Evolutionary conservation across 1,140 invertebrate species (phyloP), one percentile per base, ranked within the genome.

Genomic region (Cydia splendana): DNA sequence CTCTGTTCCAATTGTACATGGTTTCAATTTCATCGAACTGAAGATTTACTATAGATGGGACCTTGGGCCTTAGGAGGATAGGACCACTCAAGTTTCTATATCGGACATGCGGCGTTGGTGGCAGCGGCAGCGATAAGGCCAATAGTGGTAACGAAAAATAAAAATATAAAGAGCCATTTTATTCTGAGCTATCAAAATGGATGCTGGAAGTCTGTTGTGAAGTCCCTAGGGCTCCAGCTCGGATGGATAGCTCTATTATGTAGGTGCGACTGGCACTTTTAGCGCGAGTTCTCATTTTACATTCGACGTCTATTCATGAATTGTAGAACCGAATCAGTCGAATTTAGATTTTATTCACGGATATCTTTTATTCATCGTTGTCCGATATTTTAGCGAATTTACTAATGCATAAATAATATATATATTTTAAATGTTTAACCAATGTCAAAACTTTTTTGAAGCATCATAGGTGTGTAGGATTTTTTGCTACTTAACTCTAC

Each of bases 41-140:
- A 24, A 24, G 2, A 24, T 24, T 24, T 24, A 24, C 24, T 24
- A 24, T 24, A 24, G 24, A 2, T 24, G 24, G 24, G 24, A 24
- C 24, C 24, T 1, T 24, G 24, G 24, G 24, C 24, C 24, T 24
- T 24, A 24, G 24, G 24, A 24, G 24, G 24, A 24, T 30, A 30
- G 30, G 30, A 30, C 4, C 76, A 81, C 81, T 85, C 82, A 81
- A 88, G 82, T 80, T 84, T 85, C 82, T 84, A 87, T 86, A 87
- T 89, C 84, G 79, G 77, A 80, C 74, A 51, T 76, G 74, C 79
- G 77, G 80, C 85, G 86, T 87, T 85, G 86, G 88, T 85, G 87
- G 83, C 77, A 42, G 7, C 78, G 87, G 83, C 77, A 42, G 7
- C 78, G 84, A 87, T 88, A 84, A 87, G 84, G 81, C 67, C 82